Conservation (phyloP, 2,797 vertebrate species). For the Galago senegalensis region DNA sequence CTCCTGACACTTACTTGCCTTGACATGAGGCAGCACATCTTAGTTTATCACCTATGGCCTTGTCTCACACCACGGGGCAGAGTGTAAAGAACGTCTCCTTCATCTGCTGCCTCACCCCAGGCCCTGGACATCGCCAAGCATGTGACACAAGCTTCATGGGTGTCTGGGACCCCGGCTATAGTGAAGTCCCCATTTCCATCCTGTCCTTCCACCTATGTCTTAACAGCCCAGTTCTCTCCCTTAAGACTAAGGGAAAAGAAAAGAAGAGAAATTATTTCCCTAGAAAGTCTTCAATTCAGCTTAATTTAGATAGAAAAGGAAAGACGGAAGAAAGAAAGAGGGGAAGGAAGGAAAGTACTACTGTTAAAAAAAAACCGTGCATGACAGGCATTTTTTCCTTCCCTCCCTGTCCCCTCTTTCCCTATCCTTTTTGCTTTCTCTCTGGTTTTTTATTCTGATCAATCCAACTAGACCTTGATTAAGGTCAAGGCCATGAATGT, state of each 20-base stretch:
- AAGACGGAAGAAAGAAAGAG: not conserved
- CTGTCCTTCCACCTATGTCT: not conserved
- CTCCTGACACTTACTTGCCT: not conserved
- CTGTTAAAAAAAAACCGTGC: not conserved
- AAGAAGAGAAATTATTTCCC: not conserved
- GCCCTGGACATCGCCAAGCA: not conserved
- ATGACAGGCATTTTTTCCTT: not conserved
- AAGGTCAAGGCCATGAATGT: constrained; percentile 15
- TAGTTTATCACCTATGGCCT: not conserved
- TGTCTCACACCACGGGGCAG: not conserved
- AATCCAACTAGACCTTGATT: constrained; percentile 67
- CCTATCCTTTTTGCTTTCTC: constrained; percentile 60
- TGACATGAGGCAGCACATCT: not conserved
- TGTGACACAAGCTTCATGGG: not conserved
- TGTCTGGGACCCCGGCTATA: not conserved
- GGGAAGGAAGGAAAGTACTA: not conserved
- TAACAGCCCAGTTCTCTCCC: not conserved
- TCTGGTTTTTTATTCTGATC: constrained; percentile 70
- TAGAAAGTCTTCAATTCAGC: not conserved
- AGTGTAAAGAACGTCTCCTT: not conserved
- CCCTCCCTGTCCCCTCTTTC: not conserved
- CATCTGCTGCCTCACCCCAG: not conserved
- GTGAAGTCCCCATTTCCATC: not conserved
- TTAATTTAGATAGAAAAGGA: not conserved
- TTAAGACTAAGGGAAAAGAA: not conserved